A percentile compares a stretch with the other conserved stretches of the same genome.
These are phyloP conservation scores for Phalacrocorax aristotelis DNA, from an alignment of 2,113 vertebrate genomes.

Conservation along the genomic window DNA sequence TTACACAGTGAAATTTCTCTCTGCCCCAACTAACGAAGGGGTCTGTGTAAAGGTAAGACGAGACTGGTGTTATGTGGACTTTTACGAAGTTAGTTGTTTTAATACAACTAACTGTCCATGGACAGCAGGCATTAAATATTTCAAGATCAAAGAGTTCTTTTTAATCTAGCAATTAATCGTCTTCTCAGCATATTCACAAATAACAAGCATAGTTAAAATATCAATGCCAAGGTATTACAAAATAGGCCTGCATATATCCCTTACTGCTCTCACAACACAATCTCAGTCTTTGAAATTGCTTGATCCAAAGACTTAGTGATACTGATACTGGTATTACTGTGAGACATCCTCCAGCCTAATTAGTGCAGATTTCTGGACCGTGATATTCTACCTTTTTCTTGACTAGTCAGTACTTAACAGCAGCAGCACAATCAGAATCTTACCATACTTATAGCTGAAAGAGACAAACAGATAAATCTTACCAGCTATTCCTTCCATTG, in stretches of 20 bases:
- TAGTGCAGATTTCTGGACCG: neutral
- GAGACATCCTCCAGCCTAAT: neutral
- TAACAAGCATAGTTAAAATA: constrained; percentile 21
- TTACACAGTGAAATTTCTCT: neutral
- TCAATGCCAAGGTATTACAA: neutral
- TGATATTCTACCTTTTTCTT: neutral
- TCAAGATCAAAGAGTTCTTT: constrained; percentile 32
- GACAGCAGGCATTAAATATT: neutral
- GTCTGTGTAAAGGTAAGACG: neutral
- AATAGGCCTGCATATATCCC: neutral
- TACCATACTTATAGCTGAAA: neutral
- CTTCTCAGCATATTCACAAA: constrained; percentile 14
- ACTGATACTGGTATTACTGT: neutral
- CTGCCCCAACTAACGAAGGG: neutral
- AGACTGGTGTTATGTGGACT: neutral
- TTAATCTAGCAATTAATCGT: constrained; percentile 51
- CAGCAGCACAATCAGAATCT: neutral
- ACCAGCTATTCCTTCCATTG: neutral
- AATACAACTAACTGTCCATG: neutral
- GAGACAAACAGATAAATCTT: neutral
- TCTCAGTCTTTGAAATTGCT: neutral
- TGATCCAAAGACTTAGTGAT: neutral
- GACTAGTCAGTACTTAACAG: neutral
- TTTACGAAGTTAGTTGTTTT: neutral
- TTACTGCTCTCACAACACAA: neutral